Evolutionary conservation across 2,797 vertebrate species (phyloP).

Genomic region (Calcarius lapponicus): DNA sequence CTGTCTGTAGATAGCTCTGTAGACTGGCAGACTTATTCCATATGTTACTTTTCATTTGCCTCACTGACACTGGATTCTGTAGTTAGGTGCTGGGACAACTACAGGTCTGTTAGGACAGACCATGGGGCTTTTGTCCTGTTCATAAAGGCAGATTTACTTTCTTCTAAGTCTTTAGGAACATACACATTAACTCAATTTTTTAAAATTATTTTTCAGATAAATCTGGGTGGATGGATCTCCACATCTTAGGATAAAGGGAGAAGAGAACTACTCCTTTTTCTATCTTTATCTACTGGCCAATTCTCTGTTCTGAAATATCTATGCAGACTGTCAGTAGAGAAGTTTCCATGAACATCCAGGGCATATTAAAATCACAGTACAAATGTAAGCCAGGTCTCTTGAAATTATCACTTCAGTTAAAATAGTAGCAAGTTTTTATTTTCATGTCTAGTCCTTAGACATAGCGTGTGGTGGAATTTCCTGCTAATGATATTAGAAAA

Average conservation of each 20-base stretch:
- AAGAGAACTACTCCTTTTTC: background rate
- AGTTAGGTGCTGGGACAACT: background rate
- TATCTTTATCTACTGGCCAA: rapidly evolving
- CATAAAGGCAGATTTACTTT: background rate
- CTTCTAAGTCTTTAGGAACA: background rate
- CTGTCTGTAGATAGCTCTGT: background rate
- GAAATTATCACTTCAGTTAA: background rate
- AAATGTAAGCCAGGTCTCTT: background rate
- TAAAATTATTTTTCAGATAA: background rate
- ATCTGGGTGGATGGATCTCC: background rate
- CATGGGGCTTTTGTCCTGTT: background rate
- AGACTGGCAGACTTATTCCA: background rate
- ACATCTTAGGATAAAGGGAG: background rate
- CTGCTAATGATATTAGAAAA: background rate
- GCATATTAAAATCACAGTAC: background rate
- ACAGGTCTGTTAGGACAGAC: background rate
- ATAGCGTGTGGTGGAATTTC: background rate
- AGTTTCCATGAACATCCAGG: background rate
- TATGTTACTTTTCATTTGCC: background rate
- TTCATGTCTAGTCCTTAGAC: background rate
- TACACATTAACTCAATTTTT: background rate
- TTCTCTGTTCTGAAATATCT: background rate
- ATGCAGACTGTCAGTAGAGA: background rate
- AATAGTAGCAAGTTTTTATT: background rate
- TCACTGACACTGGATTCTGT: background rate